Evolutionary conservation across 2,797 vertebrate species (phyloP).

Genomic region (Oryzias sinensis): DNA sequence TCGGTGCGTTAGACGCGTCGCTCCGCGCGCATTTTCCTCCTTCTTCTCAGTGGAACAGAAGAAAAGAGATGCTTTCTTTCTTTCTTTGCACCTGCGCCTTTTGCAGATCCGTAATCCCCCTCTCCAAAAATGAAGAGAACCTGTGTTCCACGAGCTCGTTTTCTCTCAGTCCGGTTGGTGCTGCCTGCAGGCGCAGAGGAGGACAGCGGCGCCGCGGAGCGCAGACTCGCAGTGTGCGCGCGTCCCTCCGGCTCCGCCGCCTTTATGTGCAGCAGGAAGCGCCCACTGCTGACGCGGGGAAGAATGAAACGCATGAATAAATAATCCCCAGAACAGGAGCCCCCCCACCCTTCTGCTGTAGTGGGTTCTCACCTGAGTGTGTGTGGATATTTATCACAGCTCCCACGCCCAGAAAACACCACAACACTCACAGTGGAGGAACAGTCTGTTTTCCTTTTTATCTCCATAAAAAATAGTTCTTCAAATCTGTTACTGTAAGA

Average conservation of each 20-base stretch:
- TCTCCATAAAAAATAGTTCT: no score
- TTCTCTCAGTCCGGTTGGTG: constrained; percentile 47
- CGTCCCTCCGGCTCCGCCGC: constrained; percentile 61
- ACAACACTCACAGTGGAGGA: no score
- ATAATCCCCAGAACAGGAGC: constrained; percentile 62
- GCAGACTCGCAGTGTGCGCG: constrained; percentile 65
- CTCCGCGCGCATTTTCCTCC: constrained; percentile 43
- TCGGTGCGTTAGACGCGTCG: constrained; percentile 17
- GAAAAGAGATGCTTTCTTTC: constrained; percentile 25
- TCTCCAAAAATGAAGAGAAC: no score
- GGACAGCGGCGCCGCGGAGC: constrained; percentile 60
- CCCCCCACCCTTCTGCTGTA: constrained; percentile 10
- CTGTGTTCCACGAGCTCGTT: constrained; percentile 42
- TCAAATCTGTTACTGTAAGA: no score
- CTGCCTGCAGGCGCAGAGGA: constrained; percentile 51
- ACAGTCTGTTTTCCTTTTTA: no score
- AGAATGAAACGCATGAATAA: constrained; percentile 53
- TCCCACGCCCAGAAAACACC: no score
- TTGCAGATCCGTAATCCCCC: no score
- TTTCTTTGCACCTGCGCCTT: no score
- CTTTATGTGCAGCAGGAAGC: constrained; percentile 72
- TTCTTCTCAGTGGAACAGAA: constrained; percentile 8
- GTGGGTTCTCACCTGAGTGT: constrained; percentile 9
- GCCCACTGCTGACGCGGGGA: constrained; percentile 73
- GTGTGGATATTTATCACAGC: not conserved